Evolutionary conservation across 2,113 vertebrate species (phyloP).

Genomic region (Cynocephalus volans): DNA sequence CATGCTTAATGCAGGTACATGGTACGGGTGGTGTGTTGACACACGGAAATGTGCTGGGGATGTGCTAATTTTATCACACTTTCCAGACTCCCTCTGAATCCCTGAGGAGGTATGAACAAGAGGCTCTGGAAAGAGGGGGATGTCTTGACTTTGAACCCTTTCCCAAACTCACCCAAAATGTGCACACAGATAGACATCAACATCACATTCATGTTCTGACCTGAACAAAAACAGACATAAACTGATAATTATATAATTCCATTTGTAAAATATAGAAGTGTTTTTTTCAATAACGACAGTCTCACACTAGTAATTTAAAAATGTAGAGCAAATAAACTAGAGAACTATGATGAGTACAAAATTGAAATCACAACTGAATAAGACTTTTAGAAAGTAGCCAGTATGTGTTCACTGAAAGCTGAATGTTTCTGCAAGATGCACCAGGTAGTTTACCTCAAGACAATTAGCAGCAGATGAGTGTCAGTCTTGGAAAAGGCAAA

Average conservation of each 20-base stretch:
- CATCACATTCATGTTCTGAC: background rate
- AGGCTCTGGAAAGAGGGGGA: background rate
- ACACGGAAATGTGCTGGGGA: background rate
- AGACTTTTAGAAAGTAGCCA: too few species aligned
- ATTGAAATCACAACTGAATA: background rate
- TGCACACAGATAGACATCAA: too few species aligned
- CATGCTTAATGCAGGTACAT: too few species aligned
- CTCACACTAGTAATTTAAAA: background rate
- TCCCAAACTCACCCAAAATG: too few species aligned
- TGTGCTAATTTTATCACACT: background rate
- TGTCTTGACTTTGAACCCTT: background rate
- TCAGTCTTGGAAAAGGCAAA: background rate
- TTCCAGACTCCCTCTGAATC: background rate
- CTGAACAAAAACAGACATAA: background rate
- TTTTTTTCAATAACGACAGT: too few species aligned
- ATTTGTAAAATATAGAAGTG: too few species aligned
- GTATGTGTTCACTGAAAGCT: fast-evolving
- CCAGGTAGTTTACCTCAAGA: background rate
- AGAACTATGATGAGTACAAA: fast-evolving
- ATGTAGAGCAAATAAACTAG: background rate
- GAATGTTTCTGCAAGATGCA: background rate
- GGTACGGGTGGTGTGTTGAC: too few species aligned
- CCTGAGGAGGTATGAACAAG: fast-evolving
- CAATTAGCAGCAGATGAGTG: fast-evolving
- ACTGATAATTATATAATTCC: background rate